Conservation (phyloP, 2,888 invertebrate genomes). For the Lycophotia porphyrea region DNA sequence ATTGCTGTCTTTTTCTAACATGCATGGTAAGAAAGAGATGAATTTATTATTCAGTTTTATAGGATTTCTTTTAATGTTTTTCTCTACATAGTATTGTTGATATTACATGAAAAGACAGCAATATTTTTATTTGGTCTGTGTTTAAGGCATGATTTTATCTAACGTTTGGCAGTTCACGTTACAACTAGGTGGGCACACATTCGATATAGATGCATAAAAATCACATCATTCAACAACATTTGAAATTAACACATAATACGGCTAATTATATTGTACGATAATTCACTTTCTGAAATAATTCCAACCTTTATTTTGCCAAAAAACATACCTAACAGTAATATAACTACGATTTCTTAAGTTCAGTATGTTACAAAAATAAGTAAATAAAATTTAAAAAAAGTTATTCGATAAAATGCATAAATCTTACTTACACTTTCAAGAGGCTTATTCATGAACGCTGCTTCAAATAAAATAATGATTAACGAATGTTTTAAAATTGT, state of each 20-base stretch:
- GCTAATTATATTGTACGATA: constrained; percentile 4
- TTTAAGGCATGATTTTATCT: background rate
- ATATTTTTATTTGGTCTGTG: background rate
- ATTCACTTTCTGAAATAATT: background rate
- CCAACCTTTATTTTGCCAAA: background rate
- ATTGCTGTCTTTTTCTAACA: constrained; percentile 20
- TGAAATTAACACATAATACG: background rate
- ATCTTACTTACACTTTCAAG: constrained; percentile 4
- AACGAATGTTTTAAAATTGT: too few relatives aligned
- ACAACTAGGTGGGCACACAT: constrained; percentile 35
- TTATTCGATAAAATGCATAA: background rate
- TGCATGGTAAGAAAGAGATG: background rate
- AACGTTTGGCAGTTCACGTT: constrained; percentile 9
- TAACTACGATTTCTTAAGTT: background rate
- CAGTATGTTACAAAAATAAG: constrained; percentile 15
- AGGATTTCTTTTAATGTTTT: background rate
- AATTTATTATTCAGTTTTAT: background rate
- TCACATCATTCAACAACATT: constrained; percentile 24
- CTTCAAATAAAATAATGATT: background rate
- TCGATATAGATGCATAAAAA: constrained; percentile 32
- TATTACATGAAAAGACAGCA: background rate
- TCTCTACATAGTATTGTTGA: background rate
- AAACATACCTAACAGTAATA: background rate
- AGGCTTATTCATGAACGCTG: background rate
- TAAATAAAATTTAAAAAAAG: background rate